Evolutionary conservation across 2,888 invertebrate genomes (phyloP).

Genomic region (Thymelicus lineola): DNA sequence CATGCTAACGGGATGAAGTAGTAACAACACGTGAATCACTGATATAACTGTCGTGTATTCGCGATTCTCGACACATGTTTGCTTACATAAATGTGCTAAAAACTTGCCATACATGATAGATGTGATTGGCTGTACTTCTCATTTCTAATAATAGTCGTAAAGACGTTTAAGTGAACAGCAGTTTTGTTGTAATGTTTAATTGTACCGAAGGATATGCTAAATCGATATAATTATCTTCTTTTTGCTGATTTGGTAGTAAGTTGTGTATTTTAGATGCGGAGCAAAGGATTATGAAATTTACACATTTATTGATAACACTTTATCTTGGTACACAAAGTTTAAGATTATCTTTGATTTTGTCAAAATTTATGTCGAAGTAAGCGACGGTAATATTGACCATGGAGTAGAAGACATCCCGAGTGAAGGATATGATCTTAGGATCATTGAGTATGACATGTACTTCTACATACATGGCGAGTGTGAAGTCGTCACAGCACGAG

Average conservation of each 20-base stretch:
- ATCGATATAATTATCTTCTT: background rate
- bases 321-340: no score
- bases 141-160: slow-evolving; percentile 15
- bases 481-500: slow-evolving; percentile 51
- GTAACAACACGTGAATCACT: slow-evolving; percentile 72
- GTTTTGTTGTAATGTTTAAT: background rate
- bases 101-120: slow-evolving; percentile 16
- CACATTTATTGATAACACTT: no score
- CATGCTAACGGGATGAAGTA: slow-evolving; percentile 74
- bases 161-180: slow-evolving; percentile 11
- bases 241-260: background rate
- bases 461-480: slow-evolving; percentile 23
- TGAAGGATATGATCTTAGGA: background rate
- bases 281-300: background rate
- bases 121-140: slow-evolving; percentile 14
- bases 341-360: no score
- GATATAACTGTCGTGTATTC: slow-evolving; percentile 78
- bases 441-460: no score
- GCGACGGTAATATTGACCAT: no score
- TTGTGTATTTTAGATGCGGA: background rate
- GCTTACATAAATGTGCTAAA: slow-evolving; percentile 71
- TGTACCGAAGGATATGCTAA: background rate
- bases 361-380: no score
- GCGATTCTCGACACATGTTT: slow-evolving; percentile 68
- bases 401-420: no score